These are phyloP conservation scores for Bombylius discolor DNA, from an alignment of 2,888 invertebrate genomes.

Conservation along the genomic window DNA sequence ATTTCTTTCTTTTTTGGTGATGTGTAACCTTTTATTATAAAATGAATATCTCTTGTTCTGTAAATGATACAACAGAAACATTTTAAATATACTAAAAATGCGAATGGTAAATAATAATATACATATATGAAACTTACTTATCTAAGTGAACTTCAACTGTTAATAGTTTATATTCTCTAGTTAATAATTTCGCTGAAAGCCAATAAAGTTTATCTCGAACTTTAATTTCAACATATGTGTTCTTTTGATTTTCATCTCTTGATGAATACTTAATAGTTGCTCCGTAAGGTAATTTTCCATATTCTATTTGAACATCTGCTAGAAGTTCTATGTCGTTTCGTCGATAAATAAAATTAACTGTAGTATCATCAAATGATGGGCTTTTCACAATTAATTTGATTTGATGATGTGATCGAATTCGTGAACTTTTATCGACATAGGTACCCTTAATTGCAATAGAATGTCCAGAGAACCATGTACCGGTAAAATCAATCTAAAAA, in stretches of 20 bases:
- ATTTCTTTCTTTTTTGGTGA: slow-evolving; percentile 49
- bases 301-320: slow-evolving; percentile 50
- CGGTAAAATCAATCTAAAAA: slow-evolving; percentile 51
- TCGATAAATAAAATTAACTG: slow-evolving; percentile 50
- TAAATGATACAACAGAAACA: not conserved
- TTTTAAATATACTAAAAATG: not conserved
- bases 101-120: not conserved
- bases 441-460: slow-evolving; percentile 50
- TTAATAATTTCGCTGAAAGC: slow-evolving; percentile 48
- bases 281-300: slow-evolving; percentile 52
- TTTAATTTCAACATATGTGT: slow-evolving; percentile 52
- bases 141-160: slow-evolving; percentile 64
- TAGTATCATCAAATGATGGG: slow-evolving; percentile 57
- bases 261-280: slow-evolving; percentile 49
- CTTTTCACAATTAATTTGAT: slow-evolving; percentile 59
- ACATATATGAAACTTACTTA: slow-evolving; percentile 43
- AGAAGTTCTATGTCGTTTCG: slow-evolving; percentile 55
- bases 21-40: slow-evolving; percentile 50
- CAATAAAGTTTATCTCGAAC: slow-evolving; percentile 56
- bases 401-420: slow-evolving; percentile 48
- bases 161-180: slow-evolving; percentile 51
- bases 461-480: slow-evolving; percentile 67
- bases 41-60: slow-evolving; percentile 51
- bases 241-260: slow-evolving; percentile 46
- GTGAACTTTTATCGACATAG: slow-evolving; percentile 61